These are phyloP conservation scores for Halichoeres trimaculatus DNA, from an alignment of 2,113 vertebrate genomes.

Conservation along the genomic window DNA sequence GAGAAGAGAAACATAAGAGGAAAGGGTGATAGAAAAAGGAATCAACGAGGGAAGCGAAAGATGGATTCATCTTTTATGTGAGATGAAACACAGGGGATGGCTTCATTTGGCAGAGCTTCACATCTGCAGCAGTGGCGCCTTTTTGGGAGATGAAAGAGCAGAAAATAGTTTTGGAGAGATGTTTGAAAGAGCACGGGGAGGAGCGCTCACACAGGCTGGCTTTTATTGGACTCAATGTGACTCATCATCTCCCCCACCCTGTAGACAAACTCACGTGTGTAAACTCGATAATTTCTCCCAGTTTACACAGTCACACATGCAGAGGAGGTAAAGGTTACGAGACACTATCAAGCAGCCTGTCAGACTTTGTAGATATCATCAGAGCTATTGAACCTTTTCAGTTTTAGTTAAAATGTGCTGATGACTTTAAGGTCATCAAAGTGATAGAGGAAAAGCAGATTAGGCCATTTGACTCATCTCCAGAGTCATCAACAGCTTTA, in stretches of 20 bases:
- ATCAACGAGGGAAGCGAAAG: background rate
- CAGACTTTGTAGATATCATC: conserved; percentile 5
- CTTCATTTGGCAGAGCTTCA: conserved; percentile 10
- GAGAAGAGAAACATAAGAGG: background rate
- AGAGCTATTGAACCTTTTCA: no score
- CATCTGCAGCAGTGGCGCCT: conserved; percentile 10
- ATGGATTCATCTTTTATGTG: conserved; percentile 14
- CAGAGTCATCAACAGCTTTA: background rate
- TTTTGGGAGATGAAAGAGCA: conserved; percentile 35
- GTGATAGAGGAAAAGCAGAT: background rate
- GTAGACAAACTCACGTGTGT: conserved; percentile 64
- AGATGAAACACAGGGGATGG: conserved; percentile 16
- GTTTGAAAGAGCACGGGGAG: conserved; percentile 32
- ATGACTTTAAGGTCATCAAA: no score
- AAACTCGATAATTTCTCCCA: conserved; percentile 35
- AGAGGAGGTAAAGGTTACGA: conserved; percentile 31
- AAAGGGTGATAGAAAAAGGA: conserved; percentile 13
- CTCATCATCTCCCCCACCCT: conserved; percentile 58
- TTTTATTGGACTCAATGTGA: conserved; percentile 59
- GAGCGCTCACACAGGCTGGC: conserved; percentile 13
- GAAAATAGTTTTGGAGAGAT: conserved; percentile 15
- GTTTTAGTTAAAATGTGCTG: background rate
- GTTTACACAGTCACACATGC: conserved; percentile 15
- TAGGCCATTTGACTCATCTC: background rate
- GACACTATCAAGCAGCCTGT: conserved; percentile 6